Base-by-base conservation (phyloP, 2,797 vertebrate species). In the Schizothorax lantsangensis region DNA sequence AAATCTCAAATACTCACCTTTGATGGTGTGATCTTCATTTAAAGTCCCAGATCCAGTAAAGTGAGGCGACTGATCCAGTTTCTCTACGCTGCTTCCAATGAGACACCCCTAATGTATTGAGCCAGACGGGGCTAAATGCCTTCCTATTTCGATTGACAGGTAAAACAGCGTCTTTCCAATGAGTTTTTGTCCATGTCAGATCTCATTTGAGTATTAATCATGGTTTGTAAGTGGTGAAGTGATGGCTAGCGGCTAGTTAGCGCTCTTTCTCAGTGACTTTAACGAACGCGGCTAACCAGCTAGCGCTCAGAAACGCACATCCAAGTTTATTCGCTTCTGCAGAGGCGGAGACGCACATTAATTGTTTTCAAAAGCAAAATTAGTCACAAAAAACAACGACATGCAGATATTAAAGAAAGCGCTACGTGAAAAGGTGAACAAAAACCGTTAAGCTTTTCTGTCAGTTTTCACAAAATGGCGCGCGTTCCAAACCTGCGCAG, bases 391-490 rank as follows among this genome's bases (percentile, higher is more conserved):
- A 79, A 68, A 52, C 3, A 43, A 5, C 57, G 52, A 17, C 54
- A 5, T 14, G 26, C 23, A 15, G 17, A 74, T 47, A 52, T 57
- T 26, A 40, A 12, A 57, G 6, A 74, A 71, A 43, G 4, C 74
- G 36, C 1, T 7, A 17, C 40, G 11, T 80, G 26, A 78, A 81
- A 79, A 79, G 10, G 23, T 43, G 72, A 59, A 81, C 79, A 82
- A 83, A 82, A 95, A 92, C 92, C 94, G 93, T 81, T 88, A 93
- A 92, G 92, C 94, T 95, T 91, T 96, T 96, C 93, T 95, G 95
- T 96, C 93, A 96, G 95, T 96, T 96, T 95, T 96, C 96, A 98
- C 97, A 98, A 99, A 98, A 99, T 99, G 98, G 97, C 97, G 97
- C 97, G 97, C 97, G 96, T 96, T 97, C 97, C 97, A 96, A 97